Evolutionary conservation across 2,113 vertebrate genomes (phyloP).

Genomic region (Sinocyclocheilus anophthalmus): DNA sequence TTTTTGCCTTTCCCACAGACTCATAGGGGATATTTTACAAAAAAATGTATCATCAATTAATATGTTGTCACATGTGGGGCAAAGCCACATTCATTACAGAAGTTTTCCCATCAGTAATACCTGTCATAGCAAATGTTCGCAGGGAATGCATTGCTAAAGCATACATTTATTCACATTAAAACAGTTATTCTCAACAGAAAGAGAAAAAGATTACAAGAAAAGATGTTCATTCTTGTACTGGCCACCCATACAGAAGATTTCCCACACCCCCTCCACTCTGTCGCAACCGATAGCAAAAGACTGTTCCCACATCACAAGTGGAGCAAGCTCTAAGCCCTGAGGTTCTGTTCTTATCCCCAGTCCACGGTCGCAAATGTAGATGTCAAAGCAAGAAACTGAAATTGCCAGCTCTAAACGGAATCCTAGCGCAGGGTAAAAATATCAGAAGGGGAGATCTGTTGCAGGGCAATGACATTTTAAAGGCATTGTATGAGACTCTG

Average conservation of each 20-base stretch:
- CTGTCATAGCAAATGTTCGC: background rate
- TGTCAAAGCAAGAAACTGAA: constrained; percentile 38
- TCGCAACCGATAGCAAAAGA: constrained; percentile 4
- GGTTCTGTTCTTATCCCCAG: constrained; percentile 12
- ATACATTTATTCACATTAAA: constrained; percentile 6
- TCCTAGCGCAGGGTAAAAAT: constrained; percentile 23
- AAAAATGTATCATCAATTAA: constrained; percentile 19
- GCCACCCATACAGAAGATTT: background rate
- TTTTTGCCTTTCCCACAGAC: constrained; percentile 25
- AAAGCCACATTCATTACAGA: constrained; percentile 24
- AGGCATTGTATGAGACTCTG: constrained; percentile 12
- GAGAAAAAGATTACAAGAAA: constrained; percentile 7
- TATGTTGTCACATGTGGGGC: background rate
- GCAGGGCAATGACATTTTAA: constrained; percentile 31
- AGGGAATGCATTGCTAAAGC: background rate
- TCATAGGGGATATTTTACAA: background rate
- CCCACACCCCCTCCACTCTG: background rate
- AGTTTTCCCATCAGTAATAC: constrained; percentile 1
- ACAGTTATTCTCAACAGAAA: background rate
- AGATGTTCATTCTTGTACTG: background rate
- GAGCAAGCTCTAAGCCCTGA: constrained; percentile 38
- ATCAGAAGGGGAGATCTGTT: constrained; percentile 33
- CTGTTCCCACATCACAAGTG: background rate
- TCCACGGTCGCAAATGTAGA: constrained; percentile 37
- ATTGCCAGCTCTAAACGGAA: constrained; percentile 37